Percentiles rank a stretch among this genome's conserved stretches.
phyloP scores from a whole-genome alignment of 2,113 vertebrate genomes.

The Nycticryphes semicollaris region DNA sequence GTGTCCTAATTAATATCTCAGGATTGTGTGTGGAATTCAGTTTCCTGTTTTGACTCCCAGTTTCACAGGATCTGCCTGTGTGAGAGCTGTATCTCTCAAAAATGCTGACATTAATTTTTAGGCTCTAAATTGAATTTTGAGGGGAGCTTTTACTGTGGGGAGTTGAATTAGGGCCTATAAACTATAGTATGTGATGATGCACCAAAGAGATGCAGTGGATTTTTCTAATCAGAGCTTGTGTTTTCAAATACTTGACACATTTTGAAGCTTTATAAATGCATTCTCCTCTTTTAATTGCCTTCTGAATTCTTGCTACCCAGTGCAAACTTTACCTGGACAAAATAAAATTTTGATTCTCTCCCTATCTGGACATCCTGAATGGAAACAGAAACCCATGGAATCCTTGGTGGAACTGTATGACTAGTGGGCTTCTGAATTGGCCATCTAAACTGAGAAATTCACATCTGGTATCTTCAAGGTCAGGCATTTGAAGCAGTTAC shows the following conservation, averaged over 20 bases:
- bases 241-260: not conserved
- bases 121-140: slow-evolving; percentile 10
- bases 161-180: slow-evolving; percentile 18
- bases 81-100: not conserved
- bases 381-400: not conserved
- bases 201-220: not conserved
- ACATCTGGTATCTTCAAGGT: not conserved
- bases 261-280: not conserved
- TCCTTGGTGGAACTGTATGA: not conserved
- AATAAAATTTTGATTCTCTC: not conserved
- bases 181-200: not conserved
- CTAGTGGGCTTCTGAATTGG: not conserved
- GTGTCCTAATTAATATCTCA: not conserved
- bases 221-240: not conserved
- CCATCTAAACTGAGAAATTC: not conserved
- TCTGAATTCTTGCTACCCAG: not conserved
- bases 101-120: not conserved
- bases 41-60: not conserved
- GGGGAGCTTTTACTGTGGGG: not conserved
- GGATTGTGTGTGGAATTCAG: not conserved
- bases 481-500: not conserved
- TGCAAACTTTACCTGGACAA: not conserved
- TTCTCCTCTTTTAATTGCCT: not conserved
- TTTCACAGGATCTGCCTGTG: not conserved
- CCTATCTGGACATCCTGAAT: not conserved